These are phyloP conservation scores for Ferdinandea cuprea DNA, from an alignment of 2,888 invertebrate genomes.

Conservation along the genomic window DNA sequence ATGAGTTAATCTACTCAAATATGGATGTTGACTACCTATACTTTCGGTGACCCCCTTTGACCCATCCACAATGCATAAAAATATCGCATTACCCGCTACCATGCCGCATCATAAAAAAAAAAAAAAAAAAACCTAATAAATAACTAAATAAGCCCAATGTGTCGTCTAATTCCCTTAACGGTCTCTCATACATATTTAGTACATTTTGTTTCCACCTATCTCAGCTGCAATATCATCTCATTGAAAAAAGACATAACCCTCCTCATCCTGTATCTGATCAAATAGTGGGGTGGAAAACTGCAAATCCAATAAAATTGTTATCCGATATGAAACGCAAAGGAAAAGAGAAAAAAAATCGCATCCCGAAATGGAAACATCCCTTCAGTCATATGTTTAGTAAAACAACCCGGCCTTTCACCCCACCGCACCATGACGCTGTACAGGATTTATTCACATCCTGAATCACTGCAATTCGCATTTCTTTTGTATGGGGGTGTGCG, in stretches of 20 bases:
- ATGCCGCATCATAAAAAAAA: not conserved
- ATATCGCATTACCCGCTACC: not conserved
- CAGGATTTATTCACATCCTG: constrained; percentile 64
- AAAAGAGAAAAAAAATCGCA: constrained; percentile 31
- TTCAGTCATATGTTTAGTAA: constrained; percentile 61
- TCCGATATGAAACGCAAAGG: constrained; percentile 60
- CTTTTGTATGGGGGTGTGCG: not conserved
- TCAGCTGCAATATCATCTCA: constrained; percentile 35
- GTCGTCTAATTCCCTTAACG: constrained; percentile 71
- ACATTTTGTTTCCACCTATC: constrained; percentile 47
- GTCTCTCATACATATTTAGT: constrained; percentile 61
- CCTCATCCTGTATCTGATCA: constrained; percentile 15
- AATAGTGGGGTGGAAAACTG: constrained; percentile 54
- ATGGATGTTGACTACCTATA: no score
- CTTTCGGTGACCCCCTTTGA: no score
- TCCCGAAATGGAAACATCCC: constrained; percentile 47
- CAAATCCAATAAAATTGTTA: constrained; percentile 74
- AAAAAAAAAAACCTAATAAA: constrained; percentile 57
- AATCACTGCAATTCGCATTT: constrained; percentile 71
- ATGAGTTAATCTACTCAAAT: no score
- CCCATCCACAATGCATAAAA: not conserved
- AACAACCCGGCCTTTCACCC: constrained; percentile 10
- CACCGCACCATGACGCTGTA: no score
- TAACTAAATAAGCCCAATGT: constrained; percentile 70
- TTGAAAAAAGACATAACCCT: constrained; percentile 25